Conservation (phyloP, 1,140 invertebrate species). For the Drosophila funebris region DNA sequence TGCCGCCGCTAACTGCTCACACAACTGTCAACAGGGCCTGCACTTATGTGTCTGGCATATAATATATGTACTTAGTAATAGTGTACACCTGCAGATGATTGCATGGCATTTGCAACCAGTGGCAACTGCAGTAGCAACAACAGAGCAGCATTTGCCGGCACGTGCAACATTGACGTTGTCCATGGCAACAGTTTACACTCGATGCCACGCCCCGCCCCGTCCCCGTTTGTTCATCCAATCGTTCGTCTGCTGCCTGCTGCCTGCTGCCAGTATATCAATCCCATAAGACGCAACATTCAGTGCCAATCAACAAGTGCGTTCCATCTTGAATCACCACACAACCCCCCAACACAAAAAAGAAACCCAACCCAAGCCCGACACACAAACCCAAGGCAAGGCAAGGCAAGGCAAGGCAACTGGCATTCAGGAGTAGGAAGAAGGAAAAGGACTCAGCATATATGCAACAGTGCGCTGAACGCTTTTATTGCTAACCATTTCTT, state of each 20-base stretch:
- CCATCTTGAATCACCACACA: conserved; percentile 51
- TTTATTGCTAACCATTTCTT: conserved; percentile 80
- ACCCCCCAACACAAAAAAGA: no score
- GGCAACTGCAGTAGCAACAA: conserved; percentile 5
- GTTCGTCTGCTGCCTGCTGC: neutral
- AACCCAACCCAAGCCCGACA: neutral
- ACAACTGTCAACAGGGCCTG: conserved; percentile 26
- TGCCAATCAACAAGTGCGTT: conserved; percentile 81
- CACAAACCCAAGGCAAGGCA: no score
- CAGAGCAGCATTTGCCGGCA: conserved; percentile 32
- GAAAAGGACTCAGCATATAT: conserved; percentile 37
- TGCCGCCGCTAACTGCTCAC: conserved; percentile 17
- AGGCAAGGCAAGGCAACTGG: neutral
- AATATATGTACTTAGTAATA: conserved; percentile 44
- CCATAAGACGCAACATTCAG: conserved; percentile 81
- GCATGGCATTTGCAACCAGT: conserved; percentile 53
- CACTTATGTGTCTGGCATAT: conserved; percentile 9
- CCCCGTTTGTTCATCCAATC: no score
- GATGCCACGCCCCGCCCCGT: neutral
- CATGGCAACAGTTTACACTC: conserved; percentile 39
- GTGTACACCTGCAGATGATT: conserved; percentile 50
- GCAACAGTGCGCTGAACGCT: conserved; percentile 77
- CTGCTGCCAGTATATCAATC: conserved; percentile 68
- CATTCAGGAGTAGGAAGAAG: neutral
- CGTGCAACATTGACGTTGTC: conserved; percentile 67